Conservation (phyloP, 2,888 invertebrate species). For the Neoaliturus tenellus region DNA sequence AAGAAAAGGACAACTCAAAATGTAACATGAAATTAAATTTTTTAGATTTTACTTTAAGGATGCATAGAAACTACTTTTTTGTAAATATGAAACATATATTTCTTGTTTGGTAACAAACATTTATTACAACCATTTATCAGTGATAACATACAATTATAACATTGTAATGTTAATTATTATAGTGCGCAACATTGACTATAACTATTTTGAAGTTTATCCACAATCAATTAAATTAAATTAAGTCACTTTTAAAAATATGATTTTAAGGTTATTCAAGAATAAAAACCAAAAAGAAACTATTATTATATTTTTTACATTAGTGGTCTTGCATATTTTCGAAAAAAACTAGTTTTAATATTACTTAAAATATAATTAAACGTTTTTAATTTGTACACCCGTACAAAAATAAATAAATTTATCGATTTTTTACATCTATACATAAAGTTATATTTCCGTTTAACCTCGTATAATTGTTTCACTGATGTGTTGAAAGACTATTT, state of each 20-base stretch:
- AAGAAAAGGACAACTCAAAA: too few relatives aligned
- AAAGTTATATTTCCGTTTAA: too few relatives aligned
- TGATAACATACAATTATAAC: constrained; percentile 11
- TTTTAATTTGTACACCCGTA: too few relatives aligned
- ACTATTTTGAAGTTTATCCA: background rate
- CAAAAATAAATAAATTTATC: too few relatives aligned
- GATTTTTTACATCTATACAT: too few relatives aligned
- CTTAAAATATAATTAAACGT: too few relatives aligned
- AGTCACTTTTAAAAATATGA: background rate
- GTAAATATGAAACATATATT: constrained; percentile 31
- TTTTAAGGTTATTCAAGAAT: background rate
- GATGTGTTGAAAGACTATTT: background rate
- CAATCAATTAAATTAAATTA: background rate
- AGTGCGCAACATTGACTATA: background rate
- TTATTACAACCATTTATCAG: constrained; percentile 22
- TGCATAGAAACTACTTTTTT: too few relatives aligned
- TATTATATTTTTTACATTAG: background rate
- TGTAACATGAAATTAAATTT: too few relatives aligned
- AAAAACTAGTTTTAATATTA: too few relatives aligned
- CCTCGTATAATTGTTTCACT: too few relatives aligned
- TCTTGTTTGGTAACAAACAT: background rate
- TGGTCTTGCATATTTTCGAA: background rate
- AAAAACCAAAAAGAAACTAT: background rate
- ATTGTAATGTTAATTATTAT: background rate
- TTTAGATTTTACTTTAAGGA: too few relatives aligned